phyloP scores from a whole-genome alignment of 2,113 vertebrate species.

The Hystrix cristata region DNA sequence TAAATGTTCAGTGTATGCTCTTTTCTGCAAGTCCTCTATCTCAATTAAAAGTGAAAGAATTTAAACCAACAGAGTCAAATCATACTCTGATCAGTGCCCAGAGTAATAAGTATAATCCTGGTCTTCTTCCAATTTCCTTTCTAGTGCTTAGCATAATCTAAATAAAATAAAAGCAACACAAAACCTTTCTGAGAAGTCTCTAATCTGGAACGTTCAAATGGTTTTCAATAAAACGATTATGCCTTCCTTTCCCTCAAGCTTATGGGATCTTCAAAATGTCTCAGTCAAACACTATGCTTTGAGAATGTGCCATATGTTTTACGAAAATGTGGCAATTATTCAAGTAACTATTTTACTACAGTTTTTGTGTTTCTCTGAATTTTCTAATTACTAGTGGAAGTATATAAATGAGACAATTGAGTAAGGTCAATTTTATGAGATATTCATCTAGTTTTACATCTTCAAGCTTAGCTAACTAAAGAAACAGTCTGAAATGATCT shows the following conservation, averaged over 20 bases:
- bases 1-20: not conserved
- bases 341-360: slow-evolving; percentile 55
- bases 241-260: slow-evolving; percentile 28
- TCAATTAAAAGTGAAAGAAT: slow-evolving; percentile 60
- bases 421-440: not conserved
- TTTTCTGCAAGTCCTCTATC: not conserved
- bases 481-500: not conserved
- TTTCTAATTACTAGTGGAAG: slow-evolving; percentile 36
- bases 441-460: not conserved
- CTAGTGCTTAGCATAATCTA: not conserved
- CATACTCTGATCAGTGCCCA: not conserved
- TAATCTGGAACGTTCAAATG: slow-evolving; percentile 59
- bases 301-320: slow-evolving; percentile 71
- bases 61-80: slow-evolving; percentile 21
- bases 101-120: not conserved
- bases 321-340: slow-evolving; percentile 65
- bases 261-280: slow-evolving; percentile 63
- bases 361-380: slow-evolving; percentile 23
- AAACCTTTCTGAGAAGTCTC: slow-evolving; percentile 41
- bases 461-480: slow-evolving; percentile 36
- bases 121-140: slow-evolving; percentile 63
- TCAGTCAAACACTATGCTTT: slow-evolving; percentile 51
- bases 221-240: slow-evolving; percentile 73
- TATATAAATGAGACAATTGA: not conserved
- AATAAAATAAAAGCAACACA: slow-evolving; percentile 56